phyloP scores from a whole-genome alignment of 2,888 invertebrate species.

The Chymomyza procnemis region DNA sequence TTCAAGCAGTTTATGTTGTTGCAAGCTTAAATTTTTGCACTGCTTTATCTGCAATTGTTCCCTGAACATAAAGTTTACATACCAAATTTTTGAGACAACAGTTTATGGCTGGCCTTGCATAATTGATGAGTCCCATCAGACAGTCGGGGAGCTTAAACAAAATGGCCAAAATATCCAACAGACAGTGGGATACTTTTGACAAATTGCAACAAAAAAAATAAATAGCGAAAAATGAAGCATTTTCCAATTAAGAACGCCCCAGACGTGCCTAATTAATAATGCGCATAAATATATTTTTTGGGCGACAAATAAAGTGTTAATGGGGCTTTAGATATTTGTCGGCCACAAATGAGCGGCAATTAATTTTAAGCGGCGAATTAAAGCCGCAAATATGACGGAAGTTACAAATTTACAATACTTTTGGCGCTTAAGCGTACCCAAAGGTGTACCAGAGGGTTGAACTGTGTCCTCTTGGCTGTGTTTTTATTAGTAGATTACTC shows the following conservation, averaged over 20 bases:
- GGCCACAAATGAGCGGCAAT: slow-evolving; percentile 34
- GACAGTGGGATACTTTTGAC: slow-evolving; percentile 55
- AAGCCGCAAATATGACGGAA: neutral
- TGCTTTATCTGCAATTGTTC: neutral
- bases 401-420: neutral
- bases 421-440: neutral
- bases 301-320: slow-evolving; percentile 18
- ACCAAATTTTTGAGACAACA: slow-evolving; percentile 44
- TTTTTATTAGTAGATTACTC: too few species aligned
- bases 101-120: slow-evolving; percentile 50
- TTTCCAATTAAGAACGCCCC: slow-evolving; percentile 39
- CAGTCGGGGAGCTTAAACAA: slow-evolving; percentile 5
- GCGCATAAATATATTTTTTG: slow-evolving; percentile 21
- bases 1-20: neutral
- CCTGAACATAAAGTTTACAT: slow-evolving; percentile 53
- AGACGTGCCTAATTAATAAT: slow-evolving; percentile 41
- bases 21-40: neutral
- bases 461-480: too few species aligned
- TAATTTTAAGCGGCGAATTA: slow-evolving; percentile 17
- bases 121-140: slow-evolving; percentile 52
- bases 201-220: slow-evolving; percentile 46
- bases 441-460: too few species aligned
- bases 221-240: slow-evolving; percentile 25
- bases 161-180: neutral
- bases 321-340: slow-evolving; percentile 21